Percentiles rank a stretch among this genome's conserved stretches.
phyloP scores from a whole-genome alignment of 2,888 invertebrate species.

The Hesperia comma region DNA sequence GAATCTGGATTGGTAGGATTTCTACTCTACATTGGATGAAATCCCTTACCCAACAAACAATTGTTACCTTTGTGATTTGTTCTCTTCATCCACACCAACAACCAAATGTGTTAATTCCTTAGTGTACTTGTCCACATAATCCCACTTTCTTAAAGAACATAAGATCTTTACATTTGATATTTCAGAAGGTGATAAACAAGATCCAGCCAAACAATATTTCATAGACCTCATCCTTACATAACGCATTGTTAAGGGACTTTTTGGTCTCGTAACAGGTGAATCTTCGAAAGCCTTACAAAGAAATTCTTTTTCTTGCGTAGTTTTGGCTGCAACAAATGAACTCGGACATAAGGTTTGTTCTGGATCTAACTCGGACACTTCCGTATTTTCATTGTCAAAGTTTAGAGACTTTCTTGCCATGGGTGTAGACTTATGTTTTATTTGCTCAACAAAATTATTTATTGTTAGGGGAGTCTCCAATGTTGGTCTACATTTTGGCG shows the following conservation, averaged over 20 bases:
- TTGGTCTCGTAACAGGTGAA: slow-evolving; percentile 44
- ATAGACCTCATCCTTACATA: slow-evolving; percentile 43
- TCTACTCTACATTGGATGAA: too few relatives aligned
- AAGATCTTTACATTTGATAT: slow-evolving; percentile 56
- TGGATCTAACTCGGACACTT: slow-evolving; percentile 49
- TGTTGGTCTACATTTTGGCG: slow-evolving; percentile 45
- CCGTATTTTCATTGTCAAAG: slow-evolving; percentile 54
- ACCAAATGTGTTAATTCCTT: slow-evolving; percentile 73
- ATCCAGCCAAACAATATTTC: slow-evolving; percentile 63
- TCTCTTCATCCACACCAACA: slow-evolving; percentile 72
- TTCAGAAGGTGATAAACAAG: slow-evolving; percentile 61
- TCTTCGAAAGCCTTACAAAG: slow-evolving; percentile 68
- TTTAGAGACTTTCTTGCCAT: slow-evolving; percentile 70
- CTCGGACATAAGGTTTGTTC: slow-evolving; percentile 66
- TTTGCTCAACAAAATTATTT: slow-evolving; percentile 66
- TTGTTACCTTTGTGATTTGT: slow-evolving; percentile 68
- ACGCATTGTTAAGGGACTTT: slow-evolving; percentile 49
- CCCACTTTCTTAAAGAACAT: slow-evolving; percentile 60
- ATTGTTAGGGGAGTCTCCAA: slow-evolving; percentile 69
- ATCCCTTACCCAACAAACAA: too few relatives aligned
- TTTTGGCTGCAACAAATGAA: slow-evolving; percentile 55
- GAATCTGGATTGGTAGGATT: too few relatives aligned
- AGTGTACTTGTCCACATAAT: slow-evolving; percentile 63
- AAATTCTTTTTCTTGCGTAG: slow-evolving; percentile 72
- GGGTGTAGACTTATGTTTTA: slow-evolving; percentile 74